These are phyloP conservation scores for Theocolax elegans DNA, from an alignment of 1,140 invertebrate genomes.

Conservation along the genomic window DNA sequence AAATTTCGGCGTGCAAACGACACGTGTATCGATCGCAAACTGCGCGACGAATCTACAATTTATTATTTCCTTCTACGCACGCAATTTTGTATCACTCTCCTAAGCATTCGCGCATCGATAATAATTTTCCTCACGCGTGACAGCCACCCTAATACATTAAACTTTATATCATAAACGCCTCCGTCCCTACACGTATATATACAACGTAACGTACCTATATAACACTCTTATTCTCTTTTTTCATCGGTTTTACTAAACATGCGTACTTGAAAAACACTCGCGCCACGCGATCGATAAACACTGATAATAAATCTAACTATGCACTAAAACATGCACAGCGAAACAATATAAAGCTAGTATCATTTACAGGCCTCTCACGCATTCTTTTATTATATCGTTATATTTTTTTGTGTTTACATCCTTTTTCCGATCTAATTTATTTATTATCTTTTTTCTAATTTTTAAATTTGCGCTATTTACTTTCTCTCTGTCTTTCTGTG, in stretches of 20 bases:
- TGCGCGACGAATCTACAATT: too few relatives aligned
- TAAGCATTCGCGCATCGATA: too few relatives aligned
- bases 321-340: conserved; percentile 68
- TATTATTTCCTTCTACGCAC: too few relatives aligned
- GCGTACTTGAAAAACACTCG: background rate
- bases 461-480: too few relatives aligned
- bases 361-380: conserved; percentile 21
- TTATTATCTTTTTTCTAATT: too few relatives aligned
- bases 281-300: conserved; percentile 45
- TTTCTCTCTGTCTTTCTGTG: too few relatives aligned
- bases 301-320: conserved; percentile 60
- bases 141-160: too few relatives aligned
- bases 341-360: conserved; percentile 54
- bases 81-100: too few relatives aligned
- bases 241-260: background rate
- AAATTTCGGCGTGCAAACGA: too few relatives aligned
- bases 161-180: background rate
- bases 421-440: too few relatives aligned
- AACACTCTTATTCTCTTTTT: background rate
- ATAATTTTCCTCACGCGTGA: too few relatives aligned
- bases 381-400: conserved; percentile 6
- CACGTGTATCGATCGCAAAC: too few relatives aligned
- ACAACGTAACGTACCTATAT: background rate
- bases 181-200: conserved; percentile 4
- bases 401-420: conserved; percentile 8